A percentile compares a stretch with the other conserved stretches of the same genome.
phyloP scores from a whole-genome alignment of 1,140 invertebrate genomes.

The Pseudomyrmex pallidus region DNA sequence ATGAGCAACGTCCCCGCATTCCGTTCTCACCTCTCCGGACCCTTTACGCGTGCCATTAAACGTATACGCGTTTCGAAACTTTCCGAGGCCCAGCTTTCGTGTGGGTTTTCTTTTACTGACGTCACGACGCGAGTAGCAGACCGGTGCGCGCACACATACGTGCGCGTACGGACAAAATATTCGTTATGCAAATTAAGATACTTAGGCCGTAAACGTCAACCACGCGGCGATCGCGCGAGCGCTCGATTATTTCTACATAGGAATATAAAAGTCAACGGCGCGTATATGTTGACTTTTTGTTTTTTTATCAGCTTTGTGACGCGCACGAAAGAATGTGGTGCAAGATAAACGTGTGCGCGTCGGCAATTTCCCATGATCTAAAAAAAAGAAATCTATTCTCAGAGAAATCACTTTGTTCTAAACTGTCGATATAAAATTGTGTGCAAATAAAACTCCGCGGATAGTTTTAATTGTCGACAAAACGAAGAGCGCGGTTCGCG shows the following conservation, averaged over 20 bases:
- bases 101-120: constrained; percentile 36
- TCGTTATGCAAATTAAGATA: constrained; percentile 56
- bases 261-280: constrained; percentile 26
- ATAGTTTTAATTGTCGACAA: constrained; percentile 2
- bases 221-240: background rate
- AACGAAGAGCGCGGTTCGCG: background rate
- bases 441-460: background rate
- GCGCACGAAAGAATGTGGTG: background rate
- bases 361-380: background rate
- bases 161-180: constrained; percentile 60
- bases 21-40: constrained; percentile 71
- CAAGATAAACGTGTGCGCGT: background rate
- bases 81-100: constrained; percentile 34
- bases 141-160: constrained; percentile 34
- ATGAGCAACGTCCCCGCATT: constrained; percentile 77
- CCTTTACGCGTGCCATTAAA: constrained; percentile 69
- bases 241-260: constrained; percentile 17
- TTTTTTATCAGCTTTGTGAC: no score
- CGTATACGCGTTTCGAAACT: constrained; percentile 60
- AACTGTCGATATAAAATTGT: no score
- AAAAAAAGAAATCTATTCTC: background rate
- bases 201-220: constrained; percentile 49
- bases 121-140: constrained; percentile 1
- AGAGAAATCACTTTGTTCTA: background rate
- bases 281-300: background rate